These are phyloP conservation scores for Battus philenor DNA, from an alignment of 1,140 invertebrate species.

Conservation along the genomic window DNA sequence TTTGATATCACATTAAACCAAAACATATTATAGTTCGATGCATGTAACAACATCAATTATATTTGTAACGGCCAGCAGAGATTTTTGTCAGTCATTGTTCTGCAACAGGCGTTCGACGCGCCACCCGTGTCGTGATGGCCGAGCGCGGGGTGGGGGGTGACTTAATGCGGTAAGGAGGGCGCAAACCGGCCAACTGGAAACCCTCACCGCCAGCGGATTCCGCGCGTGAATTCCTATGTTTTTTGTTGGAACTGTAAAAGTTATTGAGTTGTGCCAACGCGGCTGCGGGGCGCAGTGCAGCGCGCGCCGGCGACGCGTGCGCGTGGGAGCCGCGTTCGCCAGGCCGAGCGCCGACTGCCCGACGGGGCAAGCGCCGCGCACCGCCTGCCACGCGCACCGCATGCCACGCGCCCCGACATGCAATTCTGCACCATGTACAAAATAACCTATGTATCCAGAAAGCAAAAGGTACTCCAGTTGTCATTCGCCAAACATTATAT, in stretches of 20 bases:
- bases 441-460: slow-evolving; percentile 64
- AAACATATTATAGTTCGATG: too few species aligned
- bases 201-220: slow-evolving; percentile 21
- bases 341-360: too few species aligned
- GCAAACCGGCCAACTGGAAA: background rate
- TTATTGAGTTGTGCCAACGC: slow-evolving; percentile 48
- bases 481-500: background rate
- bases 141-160: too few species aligned
- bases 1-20: too few species aligned
- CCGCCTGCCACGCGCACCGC: background rate
- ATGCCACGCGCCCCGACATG: slow-evolving; percentile 32
- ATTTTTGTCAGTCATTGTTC: too few species aligned
- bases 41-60: too few species aligned
- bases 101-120: too few species aligned
- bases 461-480: slow-evolving; percentile 66
- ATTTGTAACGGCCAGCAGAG: too few species aligned
- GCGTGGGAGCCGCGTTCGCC: slow-evolving; percentile 13
- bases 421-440: slow-evolving; percentile 66
- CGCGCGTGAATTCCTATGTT: slow-evolving; percentile 24
- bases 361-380: too few species aligned
- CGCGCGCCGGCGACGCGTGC: slow-evolving; percentile 14
- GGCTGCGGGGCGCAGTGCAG: slow-evolving; percentile 22
- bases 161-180: background rate
- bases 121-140: too few species aligned
- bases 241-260: slow-evolving; percentile 62